These are phyloP conservation scores for Anabas testudineus DNA, from an alignment of 2,797 vertebrate species.

Conservation along the genomic window DNA sequence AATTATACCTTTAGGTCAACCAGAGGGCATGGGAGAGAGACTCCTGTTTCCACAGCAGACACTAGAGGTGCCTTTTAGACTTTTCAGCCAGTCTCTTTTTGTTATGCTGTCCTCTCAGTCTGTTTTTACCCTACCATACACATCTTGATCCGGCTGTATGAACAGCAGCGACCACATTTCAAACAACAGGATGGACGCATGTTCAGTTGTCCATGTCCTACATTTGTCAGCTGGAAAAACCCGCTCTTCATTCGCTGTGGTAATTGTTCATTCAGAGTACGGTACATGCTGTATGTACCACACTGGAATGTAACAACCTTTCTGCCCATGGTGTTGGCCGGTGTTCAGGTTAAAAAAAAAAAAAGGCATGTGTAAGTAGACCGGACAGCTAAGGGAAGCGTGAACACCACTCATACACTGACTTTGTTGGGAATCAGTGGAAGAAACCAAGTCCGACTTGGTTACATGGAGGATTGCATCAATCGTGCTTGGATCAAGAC, in stretches of 20 bases:
- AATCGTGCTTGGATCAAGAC: too few species aligned
- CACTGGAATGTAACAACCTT: background rate
- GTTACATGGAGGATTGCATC: background rate
- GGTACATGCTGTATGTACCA: background rate
- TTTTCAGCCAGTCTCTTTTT: background rate
- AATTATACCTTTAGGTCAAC: conserved; percentile 11
- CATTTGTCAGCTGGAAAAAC: background rate
- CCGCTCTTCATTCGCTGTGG: background rate
- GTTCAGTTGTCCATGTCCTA: too few species aligned
- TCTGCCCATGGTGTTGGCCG: too few species aligned
- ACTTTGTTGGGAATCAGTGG: background rate
- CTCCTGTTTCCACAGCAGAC: background rate
- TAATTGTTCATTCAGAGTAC: background rate
- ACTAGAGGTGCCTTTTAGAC: background rate
- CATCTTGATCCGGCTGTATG: background rate
- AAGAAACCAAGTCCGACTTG: background rate
- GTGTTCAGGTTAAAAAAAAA: too few species aligned
- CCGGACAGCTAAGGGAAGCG: too few species aligned
- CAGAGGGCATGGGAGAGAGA: background rate
- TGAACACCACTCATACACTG: background rate
- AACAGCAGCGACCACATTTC: background rate
- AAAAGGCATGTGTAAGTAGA: too few species aligned
- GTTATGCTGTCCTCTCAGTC: background rate
- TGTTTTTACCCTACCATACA: too few species aligned
- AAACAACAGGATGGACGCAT: background rate